These are phyloP conservation scores for Parauchenoglanis ngamensis DNA, from an alignment of 2,797 vertebrate species.

Conservation along the genomic window DNA sequence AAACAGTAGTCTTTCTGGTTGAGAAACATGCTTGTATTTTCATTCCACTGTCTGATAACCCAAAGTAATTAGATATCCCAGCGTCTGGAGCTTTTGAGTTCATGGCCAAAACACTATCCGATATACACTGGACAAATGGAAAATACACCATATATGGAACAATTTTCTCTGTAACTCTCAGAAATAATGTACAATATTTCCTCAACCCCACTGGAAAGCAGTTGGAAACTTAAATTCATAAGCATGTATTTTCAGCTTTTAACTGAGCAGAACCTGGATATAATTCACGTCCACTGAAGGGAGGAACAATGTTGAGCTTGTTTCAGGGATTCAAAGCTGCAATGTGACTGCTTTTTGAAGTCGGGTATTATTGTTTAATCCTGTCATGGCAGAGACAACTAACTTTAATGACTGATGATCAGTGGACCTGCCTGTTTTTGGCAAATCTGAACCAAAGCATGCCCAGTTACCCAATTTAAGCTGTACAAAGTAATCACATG, in stretches of 20 bases:
- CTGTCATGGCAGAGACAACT: constrained; percentile 8
- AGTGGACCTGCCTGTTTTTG: constrained; percentile 24
- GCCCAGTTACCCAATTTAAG: neutral
- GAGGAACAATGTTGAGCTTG: constrained; percentile 29
- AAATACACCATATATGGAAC: neutral
- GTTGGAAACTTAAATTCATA: neutral
- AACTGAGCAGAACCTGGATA: constrained; percentile 11
- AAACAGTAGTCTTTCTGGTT: constrained; percentile 16
- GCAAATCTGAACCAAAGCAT: constrained; percentile 20
- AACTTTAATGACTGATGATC: constrained; percentile 26
- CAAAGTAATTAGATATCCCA: neutral
- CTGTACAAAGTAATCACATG: neutral
- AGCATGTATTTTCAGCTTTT: neutral
- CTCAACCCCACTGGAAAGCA: neutral
- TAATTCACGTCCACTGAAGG: constrained; percentile 10
- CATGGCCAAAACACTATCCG: neutral
- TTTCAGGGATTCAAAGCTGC: constrained; percentile 11
- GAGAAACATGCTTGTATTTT: constrained; percentile 11
- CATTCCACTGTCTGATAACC: constrained; percentile 9
- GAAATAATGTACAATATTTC: constrained; percentile 7
- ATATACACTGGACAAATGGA: constrained; percentile 20
- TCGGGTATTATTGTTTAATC: constrained; percentile 34
- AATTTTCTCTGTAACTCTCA: constrained; percentile 5
- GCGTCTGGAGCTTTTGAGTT: neutral
- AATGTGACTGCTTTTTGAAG: constrained; percentile 12